Evolutionary conservation across 2,797 vertebrate species (phyloP).

Genomic region (Rhincodon typus): DNA sequence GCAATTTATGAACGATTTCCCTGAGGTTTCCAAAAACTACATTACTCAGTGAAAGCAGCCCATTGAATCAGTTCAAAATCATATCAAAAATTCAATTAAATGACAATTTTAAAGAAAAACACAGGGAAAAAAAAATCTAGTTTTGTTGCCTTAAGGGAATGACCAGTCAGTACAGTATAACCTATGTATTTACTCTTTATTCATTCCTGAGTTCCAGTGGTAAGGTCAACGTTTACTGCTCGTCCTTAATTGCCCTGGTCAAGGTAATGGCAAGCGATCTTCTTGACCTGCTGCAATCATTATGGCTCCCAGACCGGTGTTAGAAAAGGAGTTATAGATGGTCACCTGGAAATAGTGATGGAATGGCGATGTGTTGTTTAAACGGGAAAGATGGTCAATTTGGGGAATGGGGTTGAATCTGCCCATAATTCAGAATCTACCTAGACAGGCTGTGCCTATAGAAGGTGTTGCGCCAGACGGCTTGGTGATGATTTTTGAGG

Average conservation of each 20-base stretch:
- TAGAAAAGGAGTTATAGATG: not conserved
- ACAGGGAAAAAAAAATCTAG: not conserved
- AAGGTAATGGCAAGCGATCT: not conserved
- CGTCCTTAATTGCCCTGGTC: not conserved
- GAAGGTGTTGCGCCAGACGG: not conserved
- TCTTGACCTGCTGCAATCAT: not conserved
- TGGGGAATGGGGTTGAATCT: not conserved
- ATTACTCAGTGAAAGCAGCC: not conserved
- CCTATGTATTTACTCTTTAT: not conserved
- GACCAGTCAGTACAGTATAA: not conserved
- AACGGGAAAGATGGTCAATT: too few relatives aligned
- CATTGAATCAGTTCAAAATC: not conserved
- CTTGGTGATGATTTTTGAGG: not conserved
- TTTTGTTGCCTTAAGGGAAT: slow-evolving; percentile 1
- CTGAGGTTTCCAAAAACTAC: not conserved
- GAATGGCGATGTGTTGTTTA: not conserved
- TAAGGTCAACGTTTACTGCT: not conserved
- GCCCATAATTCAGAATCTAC: too few relatives aligned
- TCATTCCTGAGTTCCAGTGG: not conserved
- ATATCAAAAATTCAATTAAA: slow-evolving; percentile 30
- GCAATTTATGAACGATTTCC: not conserved
- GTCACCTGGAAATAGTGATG: not conserved
- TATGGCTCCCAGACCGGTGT: not conserved
- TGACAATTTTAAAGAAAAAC: not conserved
- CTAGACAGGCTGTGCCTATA: not conserved